Conservation (phyloP, 2,113 vertebrate species). For the Oryzias curvinotus region DNA sequence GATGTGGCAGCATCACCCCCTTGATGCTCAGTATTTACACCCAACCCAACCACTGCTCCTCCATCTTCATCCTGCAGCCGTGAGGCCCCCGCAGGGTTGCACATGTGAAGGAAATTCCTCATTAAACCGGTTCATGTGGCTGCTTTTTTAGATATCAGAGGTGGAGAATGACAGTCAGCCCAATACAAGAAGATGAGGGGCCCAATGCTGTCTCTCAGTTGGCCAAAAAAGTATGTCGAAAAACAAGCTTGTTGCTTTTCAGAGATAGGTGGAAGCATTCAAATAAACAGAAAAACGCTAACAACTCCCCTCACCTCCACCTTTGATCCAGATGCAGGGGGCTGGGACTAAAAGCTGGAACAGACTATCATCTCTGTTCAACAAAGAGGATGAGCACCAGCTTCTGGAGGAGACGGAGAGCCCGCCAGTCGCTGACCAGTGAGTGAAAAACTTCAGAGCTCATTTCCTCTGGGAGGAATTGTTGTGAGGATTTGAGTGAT, state of each 20-base stretch:
- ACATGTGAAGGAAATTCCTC: neutral
- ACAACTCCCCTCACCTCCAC: too few relatives aligned
- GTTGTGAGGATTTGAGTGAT: too few relatives aligned
- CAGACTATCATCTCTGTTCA: conserved; percentile 86
- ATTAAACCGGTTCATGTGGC: neutral
- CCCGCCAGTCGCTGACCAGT: conserved; percentile 85
- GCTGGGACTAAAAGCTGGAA: conserved; percentile 87
- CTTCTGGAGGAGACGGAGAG: conserved; percentile 83
- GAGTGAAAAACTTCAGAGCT: conserved; percentile 57
- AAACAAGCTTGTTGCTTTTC: neutral
- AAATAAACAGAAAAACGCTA: neutral
- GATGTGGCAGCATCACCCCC: too few relatives aligned
- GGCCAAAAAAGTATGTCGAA: conserved; percentile 72
- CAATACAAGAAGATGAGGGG: conserved; percentile 73
- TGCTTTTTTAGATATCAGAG: conserved; percentile 68
- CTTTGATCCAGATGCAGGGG: conserved; percentile 83
- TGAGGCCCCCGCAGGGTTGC: too few relatives aligned
- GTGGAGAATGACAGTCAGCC: conserved; percentile 61
- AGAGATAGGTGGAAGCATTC: neutral
- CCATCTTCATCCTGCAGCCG: too few relatives aligned
- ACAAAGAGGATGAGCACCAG: conserved; percentile 89
- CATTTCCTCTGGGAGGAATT: too few relatives aligned
- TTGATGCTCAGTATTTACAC: too few relatives aligned
- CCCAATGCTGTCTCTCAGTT: conserved; percentile 74
- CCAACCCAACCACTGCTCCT: too few relatives aligned